Percentiles rank a stretch among this genome's conserved stretches.
These are phyloP conservation scores for Calosoma granatense DNA, from an alignment of 1,140 invertebrate species.

Conservation along the genomic window DNA sequence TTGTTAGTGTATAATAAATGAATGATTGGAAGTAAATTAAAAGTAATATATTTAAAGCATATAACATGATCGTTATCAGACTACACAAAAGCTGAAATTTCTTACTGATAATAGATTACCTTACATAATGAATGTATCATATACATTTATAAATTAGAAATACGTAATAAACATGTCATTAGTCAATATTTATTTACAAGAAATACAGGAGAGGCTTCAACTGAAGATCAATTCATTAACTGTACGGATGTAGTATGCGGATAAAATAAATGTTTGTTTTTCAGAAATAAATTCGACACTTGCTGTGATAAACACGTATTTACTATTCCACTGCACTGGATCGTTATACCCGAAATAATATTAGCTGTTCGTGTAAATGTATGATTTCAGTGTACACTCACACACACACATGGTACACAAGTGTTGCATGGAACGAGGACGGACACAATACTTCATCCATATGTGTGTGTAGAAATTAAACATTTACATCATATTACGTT, in stretches of 20 bases:
- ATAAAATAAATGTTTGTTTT: background rate
- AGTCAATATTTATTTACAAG: background rate
- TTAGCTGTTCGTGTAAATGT: background rate
- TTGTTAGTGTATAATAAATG: too few relatives aligned
- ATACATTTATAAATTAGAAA: background rate
- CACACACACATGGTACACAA: too few relatives aligned
- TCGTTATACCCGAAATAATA: background rate
- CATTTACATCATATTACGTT: too few relatives aligned
- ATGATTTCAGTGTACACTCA: background rate
- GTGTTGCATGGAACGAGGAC: too few relatives aligned
- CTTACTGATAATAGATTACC: background rate
- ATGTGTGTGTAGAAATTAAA: too few relatives aligned
- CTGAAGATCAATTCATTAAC: background rate
- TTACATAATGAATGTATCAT: background rate
- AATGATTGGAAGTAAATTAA: background rate
- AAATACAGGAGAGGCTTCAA: background rate
- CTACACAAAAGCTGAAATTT: conserved; percentile 3
- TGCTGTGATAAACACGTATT: background rate
- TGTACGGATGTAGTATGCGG: too few relatives aligned
- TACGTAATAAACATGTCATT: background rate
- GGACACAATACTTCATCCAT: too few relatives aligned
- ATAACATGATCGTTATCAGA: conserved; percentile 2
- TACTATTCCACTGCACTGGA: background rate
- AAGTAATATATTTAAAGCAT: background rate
- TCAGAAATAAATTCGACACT: background rate